Evolutionary conservation across 2,797 vertebrate genomes (phyloP).

Genomic region (Luscinia luscinia): DNA sequence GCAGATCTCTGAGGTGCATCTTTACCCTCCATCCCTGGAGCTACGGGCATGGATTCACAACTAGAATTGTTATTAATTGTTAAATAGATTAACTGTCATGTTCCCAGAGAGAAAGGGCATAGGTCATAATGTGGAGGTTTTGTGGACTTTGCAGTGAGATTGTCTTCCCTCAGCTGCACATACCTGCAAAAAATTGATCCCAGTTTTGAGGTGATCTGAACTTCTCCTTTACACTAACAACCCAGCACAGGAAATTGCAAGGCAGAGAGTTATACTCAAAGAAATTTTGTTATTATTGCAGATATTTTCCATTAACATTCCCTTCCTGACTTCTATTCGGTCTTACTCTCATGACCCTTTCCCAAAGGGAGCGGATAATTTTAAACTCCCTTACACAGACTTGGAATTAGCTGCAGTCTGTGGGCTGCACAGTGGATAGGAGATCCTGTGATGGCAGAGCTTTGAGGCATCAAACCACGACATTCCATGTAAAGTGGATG

Average conservation of each 20-base stretch:
- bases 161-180: background rate
- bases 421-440: rapidly evolving
- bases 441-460: rapidly evolving
- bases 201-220: background rate
- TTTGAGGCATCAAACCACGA: rapidly evolving
- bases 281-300: background rate
- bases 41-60: background rate
- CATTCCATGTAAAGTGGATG: background rate
- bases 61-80: background rate
- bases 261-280: background rate
- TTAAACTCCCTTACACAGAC: background rate
- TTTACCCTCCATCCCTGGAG: background rate
- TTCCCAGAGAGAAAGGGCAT: background rate
- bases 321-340: background rate
- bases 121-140: rapidly evolving
- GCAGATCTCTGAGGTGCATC: background rate
- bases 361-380: rapidly evolving
- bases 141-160: background rate
- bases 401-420: rapidly evolving
- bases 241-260: background rate
- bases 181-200: background rate
- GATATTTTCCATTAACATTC: background rate
- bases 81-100: background rate
- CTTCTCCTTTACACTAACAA: rapidly evolving
- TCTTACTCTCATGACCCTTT: background rate